Base-by-base conservation (phyloP, 2,797 vertebrate genomes). In the Botia kubotai region DNA sequence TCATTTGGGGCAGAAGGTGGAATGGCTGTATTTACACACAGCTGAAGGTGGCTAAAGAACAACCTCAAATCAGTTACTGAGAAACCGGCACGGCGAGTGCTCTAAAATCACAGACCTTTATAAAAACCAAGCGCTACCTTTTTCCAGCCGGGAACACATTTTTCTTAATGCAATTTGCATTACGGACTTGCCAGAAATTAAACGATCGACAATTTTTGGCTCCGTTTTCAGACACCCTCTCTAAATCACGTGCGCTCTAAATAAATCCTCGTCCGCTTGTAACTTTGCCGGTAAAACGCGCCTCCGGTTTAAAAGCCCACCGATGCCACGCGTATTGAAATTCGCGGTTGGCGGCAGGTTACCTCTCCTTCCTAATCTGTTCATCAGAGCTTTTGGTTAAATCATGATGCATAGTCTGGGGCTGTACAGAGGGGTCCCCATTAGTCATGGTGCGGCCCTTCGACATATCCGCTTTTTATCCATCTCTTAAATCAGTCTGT, bases 401-500 rank as follows among this genome's bases (percentile, higher is more conserved):
- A 94, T 95, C 95, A 93, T 96, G 95, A 96, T 96, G 94, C 88
- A 90, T 88, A 89, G 93, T 95, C 95, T 94, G 93, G 92, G 93
- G 93, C 92, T 94, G 93, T 94, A 94, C 95, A 92, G 92, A 94
- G 93, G 91, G 89, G 93, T 90, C 91, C 23, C 95, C 93, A 94
- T 97, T 96, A 96, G 96, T 97, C 94, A 95, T 89, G 86, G 92
- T 89, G 90, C 94, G 93, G 95, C 90, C 93, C 93, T 95, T 95
- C 84, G 92, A 93, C 91, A 91, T 95, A 94, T 95, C 94, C 95
- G 86, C 94, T 94, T 95, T 95, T 94, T 95, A 95, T 96, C 96
- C 93, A 92, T 96, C 95, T 96, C 94, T 96, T 95, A 94, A 96
- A 94, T 96, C 96, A 96, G 93, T 94, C 93, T 91, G 90, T 95